Base-by-base conservation (phyloP, 2,113 vertebrate species). In the Columba livia region DNA sequence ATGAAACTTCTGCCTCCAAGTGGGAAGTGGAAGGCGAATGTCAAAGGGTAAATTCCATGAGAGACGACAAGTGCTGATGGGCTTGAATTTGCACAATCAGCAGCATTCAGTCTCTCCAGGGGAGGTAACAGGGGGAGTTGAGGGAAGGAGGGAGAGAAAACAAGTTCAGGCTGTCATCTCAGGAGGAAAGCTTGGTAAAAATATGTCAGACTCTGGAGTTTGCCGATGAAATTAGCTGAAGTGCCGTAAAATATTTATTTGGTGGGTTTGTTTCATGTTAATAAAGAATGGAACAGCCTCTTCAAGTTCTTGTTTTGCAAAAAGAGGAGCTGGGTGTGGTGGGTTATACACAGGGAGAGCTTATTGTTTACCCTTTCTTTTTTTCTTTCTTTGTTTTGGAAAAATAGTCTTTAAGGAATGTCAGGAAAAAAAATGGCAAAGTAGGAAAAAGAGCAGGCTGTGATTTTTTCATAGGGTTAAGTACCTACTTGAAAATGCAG, bases 171-270 rank as follows among this genome's bases (percentile, higher is more conserved):
- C 60, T 74, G 88, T 85, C 67, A 77, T 78, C 53, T 53, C 75
- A 67, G 91, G 83, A 94, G 91, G 89, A 97, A 95, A 74, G 85
- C 42, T 65, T 93, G 73, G 83, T 88, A 94, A 94, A 97, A 96
- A 78, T 91, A 83, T 79, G 91, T 62, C 72, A 90, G 78, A 79
- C 88, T 91, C 94, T 82, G 90, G 58, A 92, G 83, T 73, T 62
- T 79, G 58, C 48, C 61, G 89, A 84, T 72, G 28, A 95, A 96
- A 95, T 88, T 97, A 95, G 92, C 58, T 96, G 92, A 93, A 95
- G 53, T 62, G 90, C 56, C 62, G 95, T 98, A 61, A 96, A 97
- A 96, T 97, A 96, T 97, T 96, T 95, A 85, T 95, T 96, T 94
- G 84, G 60, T 91, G 70, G 40, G 31, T 96, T 97, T 96, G 13